Conservation (phyloP, 2,113 vertebrate genomes). For the Mesitornis unicolor region DNA sequence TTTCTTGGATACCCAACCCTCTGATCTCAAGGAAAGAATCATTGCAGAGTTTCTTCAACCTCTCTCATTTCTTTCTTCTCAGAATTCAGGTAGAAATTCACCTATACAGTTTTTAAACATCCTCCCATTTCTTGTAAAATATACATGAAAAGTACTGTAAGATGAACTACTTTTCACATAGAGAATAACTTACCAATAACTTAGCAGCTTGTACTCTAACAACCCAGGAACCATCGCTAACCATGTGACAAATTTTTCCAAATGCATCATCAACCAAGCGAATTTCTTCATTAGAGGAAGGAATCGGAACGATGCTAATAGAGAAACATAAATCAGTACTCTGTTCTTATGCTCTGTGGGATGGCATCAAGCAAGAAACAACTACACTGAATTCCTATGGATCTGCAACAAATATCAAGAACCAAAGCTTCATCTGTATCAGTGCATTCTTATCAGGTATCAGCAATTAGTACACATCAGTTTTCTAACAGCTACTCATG, state of each 20-base stretch:
- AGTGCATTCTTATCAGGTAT: background rate
- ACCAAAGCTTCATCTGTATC: background rate
- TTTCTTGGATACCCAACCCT: background rate
- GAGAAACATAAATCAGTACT: background rate
- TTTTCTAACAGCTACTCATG: background rate
- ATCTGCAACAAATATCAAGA: background rate
- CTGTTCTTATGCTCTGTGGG: background rate
- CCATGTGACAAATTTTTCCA: slow-evolving; percentile 97
- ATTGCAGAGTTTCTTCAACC: background rate
- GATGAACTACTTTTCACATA: background rate
- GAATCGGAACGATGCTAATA: slow-evolving; percentile 92
- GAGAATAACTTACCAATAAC: slow-evolving; percentile 82
- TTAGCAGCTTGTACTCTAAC: slow-evolving; percentile 95
- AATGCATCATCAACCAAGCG: slow-evolving; percentile 94
- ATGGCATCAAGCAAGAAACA: background rate
- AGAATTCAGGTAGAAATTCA: background rate
- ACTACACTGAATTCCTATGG: background rate
- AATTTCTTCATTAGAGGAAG: slow-evolving; percentile 97
- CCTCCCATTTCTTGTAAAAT: background rate
- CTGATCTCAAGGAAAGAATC: background rate
- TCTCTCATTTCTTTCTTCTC: background rate
- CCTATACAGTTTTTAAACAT: background rate
- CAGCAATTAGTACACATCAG: background rate
- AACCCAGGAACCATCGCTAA: slow-evolving; percentile 96
- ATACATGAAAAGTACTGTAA: background rate